Percentiles rank a stretch among this genome's conserved stretches.
Evolutionary conservation across 1,140 invertebrate species (phyloP).

Genomic region (Elymnias hypermnestra): DNA sequence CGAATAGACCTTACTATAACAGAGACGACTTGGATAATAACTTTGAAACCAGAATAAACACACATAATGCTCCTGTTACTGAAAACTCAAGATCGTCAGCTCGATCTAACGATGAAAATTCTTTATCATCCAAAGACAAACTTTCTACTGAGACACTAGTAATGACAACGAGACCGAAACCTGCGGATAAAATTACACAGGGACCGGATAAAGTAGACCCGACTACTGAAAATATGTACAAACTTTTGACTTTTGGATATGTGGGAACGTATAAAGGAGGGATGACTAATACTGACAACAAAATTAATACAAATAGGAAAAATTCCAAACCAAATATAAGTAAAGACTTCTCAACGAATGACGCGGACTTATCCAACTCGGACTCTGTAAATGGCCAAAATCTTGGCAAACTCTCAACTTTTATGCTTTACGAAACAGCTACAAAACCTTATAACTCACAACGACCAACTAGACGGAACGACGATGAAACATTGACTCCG

Average conservation of each 20-base stretch:
- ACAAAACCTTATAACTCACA: conserved; percentile 56
- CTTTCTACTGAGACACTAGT: conserved; percentile 15
- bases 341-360: conserved; percentile 55
- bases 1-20: conserved; percentile 61
- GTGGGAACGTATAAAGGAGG: conserved; percentile 56
- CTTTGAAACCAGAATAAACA: conserved; percentile 40
- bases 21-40: conserved; percentile 42
- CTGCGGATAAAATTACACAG: conserved; percentile 17
- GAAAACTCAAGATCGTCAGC: conserved; percentile 40
- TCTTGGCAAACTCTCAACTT: conserved; percentile 57
- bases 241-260: conserved; percentile 65
- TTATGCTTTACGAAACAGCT: conserved; percentile 55
- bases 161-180: conserved; percentile 13
- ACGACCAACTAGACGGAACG: conserved; percentile 57
- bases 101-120: conserved; percentile 48
- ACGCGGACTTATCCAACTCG: conserved; percentile 26
- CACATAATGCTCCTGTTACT: conserved; percentile 30
- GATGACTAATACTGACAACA: conserved; percentile 20
- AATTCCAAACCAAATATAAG: conserved; percentile 34
- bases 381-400: conserved; percentile 20
- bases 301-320: conserved; percentile 23
- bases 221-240: conserved; percentile 58
- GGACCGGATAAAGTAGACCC: conserved; percentile 31
- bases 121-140: conserved; percentile 25
- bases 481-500: conserved; percentile 33